These are phyloP conservation scores for Petrolisthes manimaculis DNA, from an alignment of 2,888 invertebrate species.

Conservation along the genomic window DNA sequence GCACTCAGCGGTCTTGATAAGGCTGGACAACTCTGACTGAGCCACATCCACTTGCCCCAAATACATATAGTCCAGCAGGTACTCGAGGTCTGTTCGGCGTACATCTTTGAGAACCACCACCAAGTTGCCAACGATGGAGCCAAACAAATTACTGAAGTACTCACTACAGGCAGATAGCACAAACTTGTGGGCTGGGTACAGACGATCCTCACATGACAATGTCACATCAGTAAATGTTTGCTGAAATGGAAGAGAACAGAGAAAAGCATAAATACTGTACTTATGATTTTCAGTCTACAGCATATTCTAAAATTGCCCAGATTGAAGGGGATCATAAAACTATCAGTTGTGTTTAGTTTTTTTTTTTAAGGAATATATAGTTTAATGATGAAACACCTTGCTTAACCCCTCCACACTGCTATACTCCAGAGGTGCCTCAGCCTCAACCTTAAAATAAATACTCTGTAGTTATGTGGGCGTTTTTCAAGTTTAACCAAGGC, in stretches of 20 bases:
- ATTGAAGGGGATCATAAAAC: not conserved
- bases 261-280: not conserved
- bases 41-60: constrained; percentile 62
- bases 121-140: constrained; percentile 45
- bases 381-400: no score
- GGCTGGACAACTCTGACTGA: constrained; percentile 58
- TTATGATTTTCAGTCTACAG: not conserved
- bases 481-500: no score
- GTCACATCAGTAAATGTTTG: constrained; percentile 51
- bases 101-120: constrained; percentile 63
- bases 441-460: no score
- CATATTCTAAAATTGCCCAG: not conserved
- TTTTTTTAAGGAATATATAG: no score
- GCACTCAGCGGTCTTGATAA: constrained; percentile 64
- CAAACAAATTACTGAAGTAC: constrained; percentile 61
- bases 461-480: no score
- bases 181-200: constrained; percentile 62
- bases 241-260: not conserved
- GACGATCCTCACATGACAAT: constrained; percentile 59
- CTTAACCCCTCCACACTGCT: no score
- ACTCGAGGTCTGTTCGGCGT: constrained; percentile 58
- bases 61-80: constrained; percentile 62
- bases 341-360: no score
- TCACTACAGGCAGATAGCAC: constrained; percentile 63
- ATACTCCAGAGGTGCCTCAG: no score